Evolutionary conservation across 2,797 vertebrate species (phyloP).

Genomic region (Rhadinocentrus ornatus): DNA sequence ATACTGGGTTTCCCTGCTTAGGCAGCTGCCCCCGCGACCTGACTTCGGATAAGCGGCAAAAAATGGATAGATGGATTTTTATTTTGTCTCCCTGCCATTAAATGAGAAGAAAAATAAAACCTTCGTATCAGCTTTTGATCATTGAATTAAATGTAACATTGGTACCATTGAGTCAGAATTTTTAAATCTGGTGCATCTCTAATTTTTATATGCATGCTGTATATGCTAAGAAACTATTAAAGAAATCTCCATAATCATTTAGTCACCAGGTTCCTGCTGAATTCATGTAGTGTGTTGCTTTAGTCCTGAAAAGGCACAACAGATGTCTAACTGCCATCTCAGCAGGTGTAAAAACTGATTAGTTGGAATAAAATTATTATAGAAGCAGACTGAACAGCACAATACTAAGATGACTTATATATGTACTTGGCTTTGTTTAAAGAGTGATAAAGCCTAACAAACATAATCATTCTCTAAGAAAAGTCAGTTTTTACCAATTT

Average conservation of each 20-base stretch:
- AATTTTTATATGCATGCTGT: neutral
- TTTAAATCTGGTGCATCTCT: neutral
- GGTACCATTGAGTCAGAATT: neutral
- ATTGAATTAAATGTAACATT: too few species aligned
- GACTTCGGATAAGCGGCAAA: too few species aligned
- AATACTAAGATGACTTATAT: neutral
- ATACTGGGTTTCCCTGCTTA: too few species aligned
- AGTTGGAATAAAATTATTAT: slow-evolving; percentile 12
- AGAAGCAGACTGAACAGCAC: slow-evolving; percentile 9
- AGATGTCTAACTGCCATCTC: slow-evolving; percentile 35
- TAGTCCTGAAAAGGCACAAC: slow-evolving; percentile 1
- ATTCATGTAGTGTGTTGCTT: neutral
- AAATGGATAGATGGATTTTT: too few species aligned
- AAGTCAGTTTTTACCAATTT: neutral
- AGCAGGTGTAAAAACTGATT: slow-evolving; percentile 33
- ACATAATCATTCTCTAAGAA: neutral
- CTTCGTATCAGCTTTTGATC: too few species aligned
- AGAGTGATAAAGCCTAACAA: neutral
- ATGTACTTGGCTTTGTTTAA: neutral
- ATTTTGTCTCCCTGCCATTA: too few species aligned
- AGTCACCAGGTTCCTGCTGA: slow-evolving; percentile 6
- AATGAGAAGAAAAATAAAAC: too few species aligned
- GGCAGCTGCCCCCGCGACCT: too few species aligned
- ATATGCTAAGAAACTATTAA: neutral
- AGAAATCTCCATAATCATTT: slow-evolving; percentile 2